Percentiles rank a stretch among this genome's conserved stretches.
These are phyloP conservation scores for Linnaemya tessellans DNA, from an alignment of 2,888 invertebrate genomes.

Conservation along the genomic window DNA sequence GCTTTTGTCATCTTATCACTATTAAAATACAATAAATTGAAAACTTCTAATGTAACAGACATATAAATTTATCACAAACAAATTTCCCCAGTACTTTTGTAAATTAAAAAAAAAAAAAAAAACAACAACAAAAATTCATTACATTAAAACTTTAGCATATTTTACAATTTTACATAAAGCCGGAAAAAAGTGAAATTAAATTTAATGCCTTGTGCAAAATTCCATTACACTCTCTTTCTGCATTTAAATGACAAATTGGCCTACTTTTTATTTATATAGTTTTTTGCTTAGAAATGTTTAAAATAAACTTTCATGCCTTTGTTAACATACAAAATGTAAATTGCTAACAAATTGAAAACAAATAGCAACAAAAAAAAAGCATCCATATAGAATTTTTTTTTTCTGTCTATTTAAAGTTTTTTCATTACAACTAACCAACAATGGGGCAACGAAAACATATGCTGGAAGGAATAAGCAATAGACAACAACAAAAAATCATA, in stretches of 20 bases:
- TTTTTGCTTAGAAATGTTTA: constrained; percentile 21
- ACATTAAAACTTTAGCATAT: constrained; percentile 41
- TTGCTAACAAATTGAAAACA: constrained; percentile 43
- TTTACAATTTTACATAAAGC: constrained; percentile 21
- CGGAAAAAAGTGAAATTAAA: constrained; percentile 39
- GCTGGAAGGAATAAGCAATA: not conserved
- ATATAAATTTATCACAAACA: not conserved
- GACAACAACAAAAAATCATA: not conserved
- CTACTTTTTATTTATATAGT: constrained; percentile 36
- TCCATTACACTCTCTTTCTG: constrained; percentile 1
- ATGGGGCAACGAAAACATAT: not conserved
- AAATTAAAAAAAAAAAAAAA: not conserved
- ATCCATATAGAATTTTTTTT: not conserved
- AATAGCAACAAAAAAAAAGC: not conserved
- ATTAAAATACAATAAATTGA: not conserved
- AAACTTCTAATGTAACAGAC: not conserved
- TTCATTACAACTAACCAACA: not conserved
- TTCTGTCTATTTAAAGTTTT: not conserved
- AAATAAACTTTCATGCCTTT: constrained; percentile 41
- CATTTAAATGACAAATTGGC: constrained; percentile 59
- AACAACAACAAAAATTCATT: constrained; percentile 9
- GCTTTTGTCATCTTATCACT: not conserved
- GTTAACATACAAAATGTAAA: constrained; percentile 30
- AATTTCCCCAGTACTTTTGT: not conserved
- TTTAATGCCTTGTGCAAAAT: constrained; percentile 35